Evolutionary conservation across 2,888 invertebrate genomes (phyloP), one percentile per base, ranked within the genome.

Genomic region (Pristionchus maxplancki): DNA sequence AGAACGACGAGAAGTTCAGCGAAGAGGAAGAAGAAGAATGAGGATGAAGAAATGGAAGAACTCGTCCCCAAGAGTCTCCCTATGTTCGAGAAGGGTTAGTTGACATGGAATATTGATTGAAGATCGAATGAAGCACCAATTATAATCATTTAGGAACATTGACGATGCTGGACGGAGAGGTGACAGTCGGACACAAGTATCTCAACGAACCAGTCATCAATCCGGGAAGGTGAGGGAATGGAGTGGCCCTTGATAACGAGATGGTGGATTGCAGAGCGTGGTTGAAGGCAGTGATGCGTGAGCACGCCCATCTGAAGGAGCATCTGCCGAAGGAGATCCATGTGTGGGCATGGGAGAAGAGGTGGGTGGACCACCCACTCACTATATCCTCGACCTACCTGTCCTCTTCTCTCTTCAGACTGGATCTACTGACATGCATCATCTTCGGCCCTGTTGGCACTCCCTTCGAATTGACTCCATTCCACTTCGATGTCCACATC

Each of bases 381-480:
- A 5, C 40, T 20, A 20, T 31, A 15, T 20, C 71, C 9, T 71
- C 71, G n/a, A n/a, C n/a, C n/a, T n/a, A n/a, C n/a, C n/a, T n/a
- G n/a, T n/a, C n/a, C n/a, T n/a, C n/a, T n/a, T n/a, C n/a, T n/a
- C n/a, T n/a, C n/a, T 89, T 9, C 50, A 88, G 90, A 84, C 48
- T 89, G 40, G 89, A 90, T 53, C 89, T 90, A 6, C 86, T 90
- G 1, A 81, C 89, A 5, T 53, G 81, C 20, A 67, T 90, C 48
- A 89, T 90, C 48, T 58, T 87, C 62, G 90, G 90, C 11, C 90
- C 90, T 1, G 2, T 71, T 1, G 89, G 78, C 40, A 89, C 90
- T 37, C 90, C 90, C 17, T 90, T 88, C 87, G 90, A 90, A 37
- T 62, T 86, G 44, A 88, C 89, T 20, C 90, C 90, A 40, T 89